Evolutionary conservation across 2,888 invertebrate genomes (phyloP).

Genomic region (Flexamia atlantica): DNA sequence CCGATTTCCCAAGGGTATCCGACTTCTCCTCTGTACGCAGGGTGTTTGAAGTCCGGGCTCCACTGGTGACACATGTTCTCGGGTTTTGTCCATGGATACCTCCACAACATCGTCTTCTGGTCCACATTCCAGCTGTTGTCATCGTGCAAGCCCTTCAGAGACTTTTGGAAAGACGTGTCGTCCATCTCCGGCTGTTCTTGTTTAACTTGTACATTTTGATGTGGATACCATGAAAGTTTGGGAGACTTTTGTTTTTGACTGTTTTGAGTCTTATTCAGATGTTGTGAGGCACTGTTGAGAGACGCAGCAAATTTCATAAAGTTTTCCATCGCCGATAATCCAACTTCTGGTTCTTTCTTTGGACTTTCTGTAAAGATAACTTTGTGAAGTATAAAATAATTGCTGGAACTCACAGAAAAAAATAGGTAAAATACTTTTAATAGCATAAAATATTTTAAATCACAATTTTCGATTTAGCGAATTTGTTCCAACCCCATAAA

Average conservation of each 20-base stretch:
- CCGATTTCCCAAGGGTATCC: constrained; percentile 26
- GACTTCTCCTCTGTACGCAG: constrained; percentile 27
- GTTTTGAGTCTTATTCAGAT: constrained; percentile 35
- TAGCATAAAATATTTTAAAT: no score
- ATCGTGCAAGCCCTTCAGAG: neutral
- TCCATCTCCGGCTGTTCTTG: constrained; percentile 32
- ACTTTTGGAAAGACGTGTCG: constrained; percentile 21
- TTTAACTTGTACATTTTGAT: constrained; percentile 16
- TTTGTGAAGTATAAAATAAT: no score
- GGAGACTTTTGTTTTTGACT: constrained; percentile 1
- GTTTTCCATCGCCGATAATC: constrained; percentile 74
- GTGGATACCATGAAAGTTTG: constrained; percentile 14
- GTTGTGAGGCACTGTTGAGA: constrained; percentile 62
- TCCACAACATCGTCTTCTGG: constrained; percentile 28
- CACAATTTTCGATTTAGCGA: no score
- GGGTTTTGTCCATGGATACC: constrained; percentile 17
- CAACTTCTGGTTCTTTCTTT: constrained; percentile 53
- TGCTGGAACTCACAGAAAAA: no score
- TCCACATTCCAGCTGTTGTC: constrained; percentile 52
- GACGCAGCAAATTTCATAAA: constrained; percentile 74
- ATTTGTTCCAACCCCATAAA: no score
- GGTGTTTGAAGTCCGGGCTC: constrained; percentile 22
- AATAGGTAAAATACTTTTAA: no score
- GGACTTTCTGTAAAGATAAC: constrained; percentile 48
- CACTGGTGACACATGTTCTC: constrained; percentile 18